Evolutionary conservation across 2,797 vertebrate genomes (phyloP), one percentile per base, ranked within the genome.

Genomic region (Acanthurus leucopareius): DNA sequence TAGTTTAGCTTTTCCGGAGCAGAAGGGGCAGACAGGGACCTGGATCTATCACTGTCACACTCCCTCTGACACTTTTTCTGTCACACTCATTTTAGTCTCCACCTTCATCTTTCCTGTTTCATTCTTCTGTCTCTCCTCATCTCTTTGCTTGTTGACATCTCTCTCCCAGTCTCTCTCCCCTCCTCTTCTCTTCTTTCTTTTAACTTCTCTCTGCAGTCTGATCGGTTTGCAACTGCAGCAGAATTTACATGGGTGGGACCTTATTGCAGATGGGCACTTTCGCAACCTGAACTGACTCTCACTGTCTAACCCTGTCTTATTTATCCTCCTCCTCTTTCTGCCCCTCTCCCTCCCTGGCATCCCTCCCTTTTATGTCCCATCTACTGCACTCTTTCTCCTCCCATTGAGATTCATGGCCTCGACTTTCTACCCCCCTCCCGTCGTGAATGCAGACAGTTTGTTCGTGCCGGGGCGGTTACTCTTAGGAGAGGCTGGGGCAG

Each of bases 161-260:
- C 64, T 25, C 64, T 47, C 48, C 17, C 28, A 2, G 20, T 35
- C 54, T 38, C 52, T 4, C 28, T 1, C 71, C 10, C 11, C 40
- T 6, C 14, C 19, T n/a, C 32, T 19, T 32, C 48, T 62, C 5
- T 16, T 45, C 45, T 65, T 49, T 72, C 73, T 52, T n/a, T 61
- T 78, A 78, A 71, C 69, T 82, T 87, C 64, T 83, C 48, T 47
- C 84, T 86, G 84, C 85, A 89, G 88, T 86, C 83, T 74, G 75
- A 80, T 85, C 53, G 0, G 17, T 85, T 79, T 77, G 69, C 83
- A 70, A 22, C 86, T 80, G 89, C 86, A 83, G 89, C 82, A 88
- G 20, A 76, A 74, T 73, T 58, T 51, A 56, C 72, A 69, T 58
- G 81, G 85, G 79, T 57, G 84, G 88, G 85, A 75, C 76, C 11